These are phyloP conservation scores for Ganaspis brasiliensis DNA, from an alignment of 2,888 invertebrate genomes.

Conservation along the genomic window DNA sequence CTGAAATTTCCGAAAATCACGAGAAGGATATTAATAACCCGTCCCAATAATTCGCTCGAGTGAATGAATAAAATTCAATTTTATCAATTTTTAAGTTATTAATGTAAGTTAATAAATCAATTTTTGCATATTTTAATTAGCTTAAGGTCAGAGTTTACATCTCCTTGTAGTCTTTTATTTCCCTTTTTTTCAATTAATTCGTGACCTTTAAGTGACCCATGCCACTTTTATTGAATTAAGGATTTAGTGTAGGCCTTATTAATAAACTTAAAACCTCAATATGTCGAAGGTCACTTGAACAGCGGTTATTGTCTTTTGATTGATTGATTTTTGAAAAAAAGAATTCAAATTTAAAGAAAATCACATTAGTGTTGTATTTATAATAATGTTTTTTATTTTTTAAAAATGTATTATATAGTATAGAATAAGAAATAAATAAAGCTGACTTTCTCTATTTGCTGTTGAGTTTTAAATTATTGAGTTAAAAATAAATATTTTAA, in stretches of 20 bases:
- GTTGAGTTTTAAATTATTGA: no score
- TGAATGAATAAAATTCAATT: constrained; percentile 1
- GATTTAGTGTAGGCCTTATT: constrained; percentile 3
- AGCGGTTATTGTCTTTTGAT: background rate
- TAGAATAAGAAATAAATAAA: no score
- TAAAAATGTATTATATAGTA: no score
- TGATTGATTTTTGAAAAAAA: background rate
- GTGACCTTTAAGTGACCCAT: background rate
- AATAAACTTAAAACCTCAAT: constrained; percentile 3
- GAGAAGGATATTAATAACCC: constrained; percentile 3
- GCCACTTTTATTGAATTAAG: constrained; percentile 16
- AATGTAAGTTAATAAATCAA: background rate
- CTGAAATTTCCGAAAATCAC: constrained; percentile 6
- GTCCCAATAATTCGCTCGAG: background rate
- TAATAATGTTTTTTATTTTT: no score
- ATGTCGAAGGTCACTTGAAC: background rate
- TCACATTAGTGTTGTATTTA: no score
- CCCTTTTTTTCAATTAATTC: background rate
- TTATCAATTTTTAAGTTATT: background rate
- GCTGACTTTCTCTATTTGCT: no score
- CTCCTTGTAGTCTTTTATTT: background rate
- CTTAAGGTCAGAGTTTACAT: constrained; percentile 3
- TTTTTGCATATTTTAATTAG: background rate
- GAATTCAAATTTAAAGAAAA: background rate
- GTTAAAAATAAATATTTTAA: no score